Evolutionary conservation across 2,113 vertebrate species (phyloP).

Genomic region (Xenus cinereus): DNA sequence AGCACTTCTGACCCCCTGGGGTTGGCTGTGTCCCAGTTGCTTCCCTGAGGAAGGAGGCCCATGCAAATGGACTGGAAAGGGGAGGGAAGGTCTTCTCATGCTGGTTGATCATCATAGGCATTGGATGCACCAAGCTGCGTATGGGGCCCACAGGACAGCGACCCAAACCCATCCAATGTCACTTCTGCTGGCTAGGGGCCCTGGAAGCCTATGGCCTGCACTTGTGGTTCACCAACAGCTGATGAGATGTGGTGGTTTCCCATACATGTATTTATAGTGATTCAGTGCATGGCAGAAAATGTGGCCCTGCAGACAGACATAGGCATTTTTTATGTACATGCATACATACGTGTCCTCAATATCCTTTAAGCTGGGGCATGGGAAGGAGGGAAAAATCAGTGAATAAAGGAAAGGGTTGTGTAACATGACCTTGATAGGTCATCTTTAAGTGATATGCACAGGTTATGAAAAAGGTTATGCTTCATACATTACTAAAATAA

Average conservation of each 20-base stretch:
- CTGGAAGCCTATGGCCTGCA: neutral
- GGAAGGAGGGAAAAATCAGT: neutral
- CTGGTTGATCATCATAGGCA: neutral
- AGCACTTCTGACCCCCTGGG: neutral
- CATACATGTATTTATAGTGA: neutral
- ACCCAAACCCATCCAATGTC: neutral
- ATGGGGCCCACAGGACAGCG: neutral
- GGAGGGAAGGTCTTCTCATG: neutral
- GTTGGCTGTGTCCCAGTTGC: neutral
- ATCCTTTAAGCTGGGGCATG: neutral
- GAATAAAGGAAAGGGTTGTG: neutral
- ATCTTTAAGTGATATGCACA: neutral
- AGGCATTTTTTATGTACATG: neutral
- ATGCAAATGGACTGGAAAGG: neutral
- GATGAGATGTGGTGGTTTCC: neutral
- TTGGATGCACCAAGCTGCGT: fast-evolving
- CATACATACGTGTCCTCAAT: neutral
- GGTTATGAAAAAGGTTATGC: neutral
- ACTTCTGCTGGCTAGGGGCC: neutral
- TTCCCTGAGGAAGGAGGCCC: neutral
- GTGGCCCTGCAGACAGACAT: neutral
- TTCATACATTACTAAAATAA: neutral
- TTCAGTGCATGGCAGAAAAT: neutral
- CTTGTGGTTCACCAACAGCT: neutral
- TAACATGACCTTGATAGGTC: neutral